These are phyloP conservation scores for Lasioglossum marginatum DNA, from an alignment of 2,888 invertebrate genomes.

Conservation along the genomic window DNA sequence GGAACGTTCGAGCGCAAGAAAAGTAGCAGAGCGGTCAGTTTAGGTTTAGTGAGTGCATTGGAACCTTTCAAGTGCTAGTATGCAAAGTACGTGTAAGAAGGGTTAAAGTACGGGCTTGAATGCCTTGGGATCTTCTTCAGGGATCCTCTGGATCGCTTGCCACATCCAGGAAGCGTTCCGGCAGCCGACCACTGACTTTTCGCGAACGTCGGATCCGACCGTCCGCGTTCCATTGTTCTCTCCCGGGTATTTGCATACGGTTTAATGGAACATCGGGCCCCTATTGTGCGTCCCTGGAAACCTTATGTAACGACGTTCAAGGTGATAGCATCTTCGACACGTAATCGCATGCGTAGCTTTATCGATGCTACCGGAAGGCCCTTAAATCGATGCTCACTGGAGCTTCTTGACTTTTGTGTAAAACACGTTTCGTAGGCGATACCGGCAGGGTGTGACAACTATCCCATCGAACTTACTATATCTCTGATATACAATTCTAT, in stretches of 20 bases:
- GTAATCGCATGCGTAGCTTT: conserved; percentile 69
- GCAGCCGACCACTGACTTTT: conserved; percentile 69
- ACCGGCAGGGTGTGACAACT: conserved; percentile 1
- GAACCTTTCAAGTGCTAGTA: background rate
- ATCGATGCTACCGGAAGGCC: conserved; percentile 62
- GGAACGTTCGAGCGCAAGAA: background rate
- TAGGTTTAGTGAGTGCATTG: background rate
- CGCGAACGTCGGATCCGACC: conserved; percentile 71
- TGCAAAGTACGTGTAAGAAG: conserved; percentile 18
- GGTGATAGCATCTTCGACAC: conserved; percentile 70
- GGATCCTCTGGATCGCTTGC: conserved; percentile 48
- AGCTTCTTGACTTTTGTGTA: conserved; percentile 18
- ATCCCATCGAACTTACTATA: background rate
- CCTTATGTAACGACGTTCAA: conserved; percentile 74
- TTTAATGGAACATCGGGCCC: conserved; percentile 76
- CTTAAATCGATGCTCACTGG: conserved; percentile 33
- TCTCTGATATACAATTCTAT: background rate
- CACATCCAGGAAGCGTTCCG: conserved; percentile 73
- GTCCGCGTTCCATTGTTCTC: conserved; percentile 76
- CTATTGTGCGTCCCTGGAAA: conserved; percentile 74
- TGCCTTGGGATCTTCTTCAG: conserved; percentile 31
- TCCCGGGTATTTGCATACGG: conserved; percentile 74
- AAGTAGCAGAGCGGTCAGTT: background rate
- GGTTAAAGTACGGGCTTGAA: conserved; percentile 32
- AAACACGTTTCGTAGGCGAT: conserved; percentile 16